A percentile compares a stretch with the other conserved stretches of the same genome.
These are phyloP conservation scores for Drosophila anomalata DNA, from an alignment of 2,888 invertebrate genomes.

Conservation along the genomic window DNA sequence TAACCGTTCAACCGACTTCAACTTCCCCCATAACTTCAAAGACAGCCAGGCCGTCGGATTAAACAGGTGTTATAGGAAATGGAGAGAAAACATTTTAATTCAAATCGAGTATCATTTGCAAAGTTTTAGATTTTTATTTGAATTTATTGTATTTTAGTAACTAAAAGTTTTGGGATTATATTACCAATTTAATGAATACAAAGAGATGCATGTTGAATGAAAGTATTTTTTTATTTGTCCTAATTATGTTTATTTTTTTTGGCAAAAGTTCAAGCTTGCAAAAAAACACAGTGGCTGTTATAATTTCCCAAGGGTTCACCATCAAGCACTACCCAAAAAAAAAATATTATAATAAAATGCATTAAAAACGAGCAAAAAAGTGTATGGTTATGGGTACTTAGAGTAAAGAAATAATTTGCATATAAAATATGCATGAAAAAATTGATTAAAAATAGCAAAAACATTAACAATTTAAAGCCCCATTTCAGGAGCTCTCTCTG, in stretches of 20 bases:
- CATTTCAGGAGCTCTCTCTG: too few relatives aligned
- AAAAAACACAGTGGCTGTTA: neutral
- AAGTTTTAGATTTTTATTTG: neutral
- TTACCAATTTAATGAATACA: too few relatives aligned
- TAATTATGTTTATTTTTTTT: neutral
- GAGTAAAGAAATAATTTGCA: too few relatives aligned
- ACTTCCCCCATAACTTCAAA: conserved; percentile 7
- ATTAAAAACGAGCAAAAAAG: neutral
- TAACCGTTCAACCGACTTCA: conserved; percentile 1
- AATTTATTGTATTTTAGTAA: neutral
- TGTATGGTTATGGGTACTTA: too few relatives aligned
- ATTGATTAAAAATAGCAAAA: neutral
- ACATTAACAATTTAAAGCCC: too few relatives aligned
- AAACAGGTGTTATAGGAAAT: conserved; percentile 26
- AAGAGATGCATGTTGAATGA: neutral
- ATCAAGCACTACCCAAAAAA: neutral
- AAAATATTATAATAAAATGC: neutral
- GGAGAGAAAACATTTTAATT: neutral
- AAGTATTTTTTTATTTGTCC: neutral
- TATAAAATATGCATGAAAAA: neutral
- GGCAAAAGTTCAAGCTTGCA: neutral
- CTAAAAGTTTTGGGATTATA: too few relatives aligned
- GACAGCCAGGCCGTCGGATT: conserved; percentile 6
- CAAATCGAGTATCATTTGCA: neutral
- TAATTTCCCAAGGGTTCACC: neutral